A percentile compares a stretch with the other conserved stretches of the same genome.
These are phyloP conservation scores for Muricea muricata DNA, from an alignment of 92 coral and sea anemone genomes.

Conservation along the genomic window DNA sequence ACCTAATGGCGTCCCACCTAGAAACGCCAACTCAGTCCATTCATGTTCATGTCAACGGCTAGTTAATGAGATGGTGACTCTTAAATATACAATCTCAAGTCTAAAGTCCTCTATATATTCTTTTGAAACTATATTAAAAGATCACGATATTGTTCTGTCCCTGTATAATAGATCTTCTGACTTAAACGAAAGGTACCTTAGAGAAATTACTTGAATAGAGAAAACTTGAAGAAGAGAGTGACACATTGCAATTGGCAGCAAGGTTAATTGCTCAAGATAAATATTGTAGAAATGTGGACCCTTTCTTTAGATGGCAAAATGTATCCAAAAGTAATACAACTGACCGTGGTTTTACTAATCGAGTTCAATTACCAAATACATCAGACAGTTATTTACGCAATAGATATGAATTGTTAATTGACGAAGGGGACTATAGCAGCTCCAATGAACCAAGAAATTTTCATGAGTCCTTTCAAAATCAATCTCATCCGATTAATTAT, in stretches of 20 bases:
- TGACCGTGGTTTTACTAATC: no score
- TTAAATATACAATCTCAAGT: not conserved
- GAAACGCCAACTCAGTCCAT: not conserved
- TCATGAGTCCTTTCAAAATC: not conserved
- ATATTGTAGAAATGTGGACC: not conserved
- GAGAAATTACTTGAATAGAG: not conserved
- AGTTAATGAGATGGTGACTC: not conserved
- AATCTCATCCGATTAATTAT: not conserved
- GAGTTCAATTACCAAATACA: no score
- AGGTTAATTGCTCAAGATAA: not conserved
- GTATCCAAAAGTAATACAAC: no score
- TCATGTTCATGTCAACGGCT: not conserved
- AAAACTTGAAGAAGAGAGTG: not conserved
- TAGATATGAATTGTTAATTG: no score
- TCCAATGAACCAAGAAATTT: not conserved
- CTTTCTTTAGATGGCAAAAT: no score
- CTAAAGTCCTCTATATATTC: not conserved
- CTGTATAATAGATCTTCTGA: not conserved
- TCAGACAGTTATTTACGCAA: no score
- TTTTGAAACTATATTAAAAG: conserved; percentile 1
- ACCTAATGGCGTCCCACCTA: not conserved
- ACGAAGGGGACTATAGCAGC: not conserved
- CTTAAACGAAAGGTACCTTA: not conserved
- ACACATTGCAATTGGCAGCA: not conserved
- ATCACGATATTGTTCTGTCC: not conserved